These are phyloP conservation scores for Dioctria rufipes DNA, from an alignment of 2,888 invertebrate species.

Conservation along the genomic window DNA sequence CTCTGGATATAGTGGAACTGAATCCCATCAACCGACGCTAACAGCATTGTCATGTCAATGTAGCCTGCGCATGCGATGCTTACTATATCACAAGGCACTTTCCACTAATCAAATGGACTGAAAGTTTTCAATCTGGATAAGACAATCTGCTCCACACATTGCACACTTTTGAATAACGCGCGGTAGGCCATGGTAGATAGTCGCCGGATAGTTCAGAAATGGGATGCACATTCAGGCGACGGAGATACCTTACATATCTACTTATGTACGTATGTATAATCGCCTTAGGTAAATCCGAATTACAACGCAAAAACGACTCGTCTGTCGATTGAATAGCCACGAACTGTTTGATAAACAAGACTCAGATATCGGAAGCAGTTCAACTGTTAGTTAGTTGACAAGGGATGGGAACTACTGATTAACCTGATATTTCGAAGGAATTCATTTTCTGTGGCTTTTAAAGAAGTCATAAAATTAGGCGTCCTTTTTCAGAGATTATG, in stretches of 20 bases:
- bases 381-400: not conserved
- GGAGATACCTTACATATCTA: not conserved
- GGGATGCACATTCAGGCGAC: conserved; percentile 45
- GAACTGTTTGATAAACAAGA: conserved; percentile 21
- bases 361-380: conserved; percentile 5
- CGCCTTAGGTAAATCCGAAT: conserved; percentile 9
- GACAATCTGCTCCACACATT: conserved; percentile 50
- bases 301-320: not conserved
- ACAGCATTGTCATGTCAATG: conserved; percentile 55
- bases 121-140: conserved; percentile 48
- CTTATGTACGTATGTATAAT: not conserved
- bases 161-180: conserved; percentile 1
- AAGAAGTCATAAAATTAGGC: too few species aligned
- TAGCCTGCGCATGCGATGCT: conserved; percentile 26
- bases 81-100: conserved; percentile 43
- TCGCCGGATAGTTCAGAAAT: conserved; percentile 3
- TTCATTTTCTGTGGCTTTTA: not conserved
- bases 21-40: conserved; percentile 51
- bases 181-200: conserved; percentile 5
- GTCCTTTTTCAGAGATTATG: too few species aligned
- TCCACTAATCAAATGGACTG: conserved; percentile 41
- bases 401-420: conserved; percentile 15
- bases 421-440: conserved; percentile 1
- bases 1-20: conserved; percentile 23
- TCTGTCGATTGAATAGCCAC: conserved; percentile 14